These are phyloP conservation scores for Danio rerio DNA, from an alignment of 2,113 vertebrate genomes.

Conservation along the genomic window DNA sequence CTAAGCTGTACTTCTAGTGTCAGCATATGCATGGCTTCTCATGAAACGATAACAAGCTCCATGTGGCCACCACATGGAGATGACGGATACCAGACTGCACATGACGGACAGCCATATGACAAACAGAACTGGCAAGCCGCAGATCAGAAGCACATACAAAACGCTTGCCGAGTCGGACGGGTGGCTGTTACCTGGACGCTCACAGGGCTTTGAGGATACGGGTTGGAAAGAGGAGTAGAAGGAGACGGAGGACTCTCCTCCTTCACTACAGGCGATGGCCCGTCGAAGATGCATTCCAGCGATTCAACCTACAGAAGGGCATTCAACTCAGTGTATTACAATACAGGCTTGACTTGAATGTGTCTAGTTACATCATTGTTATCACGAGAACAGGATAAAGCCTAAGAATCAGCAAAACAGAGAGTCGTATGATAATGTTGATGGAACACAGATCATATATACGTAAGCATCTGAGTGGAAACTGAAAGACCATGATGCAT, in stretches of 20 bases:
- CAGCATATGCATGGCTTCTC: neutral
- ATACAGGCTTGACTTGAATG: constrained; percentile 19
- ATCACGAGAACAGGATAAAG: neutral
- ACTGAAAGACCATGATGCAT: neutral
- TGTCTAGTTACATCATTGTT: neutral
- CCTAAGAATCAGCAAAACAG: neutral
- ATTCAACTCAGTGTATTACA: constrained; percentile 57
- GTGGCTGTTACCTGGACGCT: constrained; percentile 60
- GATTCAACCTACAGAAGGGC: constrained; percentile 73
- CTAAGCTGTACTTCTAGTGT: neutral
- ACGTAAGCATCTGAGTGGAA: neutral
- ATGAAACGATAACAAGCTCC: neutral
- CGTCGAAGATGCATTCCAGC: constrained; percentile 80
- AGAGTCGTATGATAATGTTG: neutral
- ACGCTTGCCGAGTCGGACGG: constrained; percentile 34
- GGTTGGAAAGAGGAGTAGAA: constrained; percentile 64
- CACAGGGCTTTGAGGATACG: constrained; percentile 66
- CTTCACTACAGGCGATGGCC: constrained; percentile 68
- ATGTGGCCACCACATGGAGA: neutral
- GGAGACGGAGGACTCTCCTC: constrained; percentile 71
- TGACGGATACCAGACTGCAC: constrained; percentile 9
- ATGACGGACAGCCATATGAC: constrained; percentile 40
- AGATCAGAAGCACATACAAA: constrained; percentile 15
- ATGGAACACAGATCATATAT: neutral
- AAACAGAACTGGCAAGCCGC: constrained; percentile 13